Conservation (phyloP, 1,140 invertebrate genomes). For the Drosophila elegans region DNA sequence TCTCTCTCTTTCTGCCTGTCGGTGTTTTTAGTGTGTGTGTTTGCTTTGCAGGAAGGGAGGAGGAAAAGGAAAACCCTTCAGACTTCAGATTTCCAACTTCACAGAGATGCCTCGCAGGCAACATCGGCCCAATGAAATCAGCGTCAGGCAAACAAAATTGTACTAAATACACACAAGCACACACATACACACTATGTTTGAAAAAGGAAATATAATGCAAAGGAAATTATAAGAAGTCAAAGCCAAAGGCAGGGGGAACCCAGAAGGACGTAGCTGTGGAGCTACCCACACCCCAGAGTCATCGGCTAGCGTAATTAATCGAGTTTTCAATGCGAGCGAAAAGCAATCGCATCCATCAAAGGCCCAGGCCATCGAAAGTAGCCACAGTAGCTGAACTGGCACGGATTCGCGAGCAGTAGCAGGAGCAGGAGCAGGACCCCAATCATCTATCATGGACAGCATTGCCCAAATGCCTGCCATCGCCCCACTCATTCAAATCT, state of each 20-base stretch:
- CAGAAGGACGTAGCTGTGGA: neutral
- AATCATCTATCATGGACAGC: constrained; percentile 63
- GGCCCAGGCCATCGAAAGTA: constrained; percentile 6
- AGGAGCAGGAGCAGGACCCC: constrained; percentile 3
- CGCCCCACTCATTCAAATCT: constrained; percentile 67
- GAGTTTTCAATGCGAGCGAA: constrained; percentile 46
- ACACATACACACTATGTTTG: constrained; percentile 9
- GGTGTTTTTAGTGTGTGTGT: constrained; percentile 2
- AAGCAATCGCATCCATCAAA: constrained; percentile 55
- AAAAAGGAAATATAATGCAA: constrained; percentile 37
- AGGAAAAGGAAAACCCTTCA: constrained; percentile 21
- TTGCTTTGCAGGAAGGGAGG: neutral
- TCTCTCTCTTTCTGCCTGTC: neutral
- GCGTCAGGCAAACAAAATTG: constrained; percentile 42
- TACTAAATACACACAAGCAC: constrained; percentile 25
- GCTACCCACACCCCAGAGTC: constrained; percentile 17
- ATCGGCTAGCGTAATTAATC: constrained; percentile 48
- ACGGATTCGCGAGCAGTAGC: neutral
- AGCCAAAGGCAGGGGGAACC: neutral
- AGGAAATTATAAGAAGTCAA: constrained; percentile 51
- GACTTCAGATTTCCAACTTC: constrained; percentile 9
- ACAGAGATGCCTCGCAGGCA: constrained; percentile 34
- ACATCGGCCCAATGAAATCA: constrained; percentile 44
- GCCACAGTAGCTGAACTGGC: neutral
- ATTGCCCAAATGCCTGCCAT: constrained; percentile 16